phyloP scores from a whole-genome alignment of 2,113 vertebrate species.

The Numenius arquata region DNA sequence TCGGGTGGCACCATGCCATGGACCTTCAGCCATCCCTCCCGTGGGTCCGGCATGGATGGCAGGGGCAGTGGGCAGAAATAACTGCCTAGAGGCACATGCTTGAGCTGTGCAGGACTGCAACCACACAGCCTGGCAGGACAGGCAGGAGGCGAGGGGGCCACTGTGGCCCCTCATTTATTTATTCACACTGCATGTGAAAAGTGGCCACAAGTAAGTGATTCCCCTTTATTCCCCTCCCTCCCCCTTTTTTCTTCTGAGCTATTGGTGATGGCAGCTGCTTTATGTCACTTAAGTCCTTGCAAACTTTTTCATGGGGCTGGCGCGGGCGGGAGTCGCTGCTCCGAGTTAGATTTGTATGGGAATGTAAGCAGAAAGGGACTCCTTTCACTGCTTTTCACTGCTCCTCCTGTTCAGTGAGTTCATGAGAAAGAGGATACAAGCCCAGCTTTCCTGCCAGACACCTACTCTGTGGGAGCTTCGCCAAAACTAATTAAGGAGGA shows the following conservation, averaged over 20 bases:
- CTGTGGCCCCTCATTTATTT: accelerated
- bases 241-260: neutral
- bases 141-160: neutral
- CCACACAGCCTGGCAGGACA: neutral
- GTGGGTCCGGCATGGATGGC: accelerated
- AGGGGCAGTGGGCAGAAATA: neutral
- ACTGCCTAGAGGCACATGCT: accelerated
- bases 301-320: neutral
- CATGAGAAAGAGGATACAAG: neutral
- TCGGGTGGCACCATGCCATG: accelerated
- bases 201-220: neutral
- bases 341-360: neutral
- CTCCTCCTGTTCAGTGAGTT: neutral
- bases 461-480: neutral
- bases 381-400: neutral
- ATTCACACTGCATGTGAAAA: neutral
- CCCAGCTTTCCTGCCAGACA: neutral
- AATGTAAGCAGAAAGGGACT: neutral
- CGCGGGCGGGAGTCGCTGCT: neutral
- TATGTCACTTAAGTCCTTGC: neutral
- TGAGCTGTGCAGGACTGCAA: neutral
- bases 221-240: neutral
- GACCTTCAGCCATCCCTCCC: neutral
- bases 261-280: neutral
- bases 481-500: conserved; percentile 5